A percentile compares a stretch with the other conserved stretches of the same genome.
These are phyloP conservation scores for Brachionus angularis DNA, from an alignment of 1,140 invertebrate genomes.

Conservation along the genomic window DNA sequence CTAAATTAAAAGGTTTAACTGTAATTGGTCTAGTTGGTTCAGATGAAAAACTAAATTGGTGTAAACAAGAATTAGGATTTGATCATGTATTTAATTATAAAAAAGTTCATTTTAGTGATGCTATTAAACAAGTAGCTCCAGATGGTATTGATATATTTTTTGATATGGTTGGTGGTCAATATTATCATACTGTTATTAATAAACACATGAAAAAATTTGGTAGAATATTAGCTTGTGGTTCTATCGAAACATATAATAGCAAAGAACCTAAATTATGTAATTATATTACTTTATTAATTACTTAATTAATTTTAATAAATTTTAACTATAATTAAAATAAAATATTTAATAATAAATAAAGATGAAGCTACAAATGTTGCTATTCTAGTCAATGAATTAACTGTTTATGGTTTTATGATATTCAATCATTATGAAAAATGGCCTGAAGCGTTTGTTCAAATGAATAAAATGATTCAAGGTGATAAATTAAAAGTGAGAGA, in stretches of 20 bases:
- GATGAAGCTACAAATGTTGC: conserved; percentile 25
- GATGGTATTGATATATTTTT: conserved; percentile 68
- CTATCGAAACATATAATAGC: conserved; percentile 46
- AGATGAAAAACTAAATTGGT: conserved; percentile 66
- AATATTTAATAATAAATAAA: neutral
- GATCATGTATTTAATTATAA: too few species aligned
- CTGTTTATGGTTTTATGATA: conserved; percentile 46
- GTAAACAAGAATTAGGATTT: too few species aligned
- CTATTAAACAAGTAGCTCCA: too few species aligned
- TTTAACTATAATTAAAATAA: conserved; percentile 51
- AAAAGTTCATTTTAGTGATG: too few species aligned
- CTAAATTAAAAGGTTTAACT: conserved; percentile 62
- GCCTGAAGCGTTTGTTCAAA: conserved; percentile 62
- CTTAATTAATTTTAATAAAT: conserved; percentile 71
- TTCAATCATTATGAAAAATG: conserved; percentile 52
- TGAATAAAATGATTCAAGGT: conserved; percentile 64
- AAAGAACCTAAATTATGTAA: conserved; percentile 54
- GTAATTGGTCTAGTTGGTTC: conserved; percentile 50
- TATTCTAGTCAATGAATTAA: conserved; percentile 46
- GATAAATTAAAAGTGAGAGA: conserved; percentile 64
- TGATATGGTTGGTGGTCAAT: conserved; percentile 59
- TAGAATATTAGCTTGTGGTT: conserved; percentile 46
- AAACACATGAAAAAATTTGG: conserved; percentile 46
- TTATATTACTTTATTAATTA: too few species aligned
- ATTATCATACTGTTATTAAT: conserved; percentile 19